Evolutionary conservation across 2,113 vertebrate species (phyloP), one percentile per base, ranked within the genome.

Genomic region (Euleptes europaea): DNA sequence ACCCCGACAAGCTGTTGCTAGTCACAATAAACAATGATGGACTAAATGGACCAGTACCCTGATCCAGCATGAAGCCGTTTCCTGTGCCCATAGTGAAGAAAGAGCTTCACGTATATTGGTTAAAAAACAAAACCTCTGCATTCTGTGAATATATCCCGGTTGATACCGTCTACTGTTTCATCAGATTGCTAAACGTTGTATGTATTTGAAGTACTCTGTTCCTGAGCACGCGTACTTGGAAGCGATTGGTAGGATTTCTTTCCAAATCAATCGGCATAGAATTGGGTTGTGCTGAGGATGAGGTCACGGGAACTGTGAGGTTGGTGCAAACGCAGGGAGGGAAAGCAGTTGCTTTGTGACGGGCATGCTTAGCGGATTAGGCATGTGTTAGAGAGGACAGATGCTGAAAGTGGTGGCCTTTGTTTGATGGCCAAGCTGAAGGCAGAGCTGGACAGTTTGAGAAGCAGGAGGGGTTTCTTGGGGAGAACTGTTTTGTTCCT

Each of bases 401-500:
- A 87, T 87, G 86, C 81, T 79, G 75, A 49, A 66, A 65, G 54
- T 54, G 57, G 44, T 74, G 57, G 80, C 57, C 79, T 79, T 83
- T 84, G 76, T 87, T 83, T 47, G 8, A 1, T 35, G 51, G 57
- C 69, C 76, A 67, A 79, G 70, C 69, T 57, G 57, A 44, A 57
- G 15, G 26, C 40, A 78, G 42, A 72, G 76, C 38, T n/a, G 23
- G 51, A n/a, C 65, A 7, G 17, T 63, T 78, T 73, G n/a, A 40
- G 26, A 49, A 65, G 54, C 35, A 67, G 76, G 47, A 5, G 23
- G 60, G 33, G n/a, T 86, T 75, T 26, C 33, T 54, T 47, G 33
- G 13, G 23, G 6, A 44, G 44, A 21, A 42, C 66, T 12, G 70
- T 65, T 65, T 72, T 38, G 38, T 40, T 83, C 17, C 15, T 51